These are phyloP conservation scores for Nephila pilipes DNA, from an alignment of 1,140 invertebrate species.

Conservation along the genomic window DNA sequence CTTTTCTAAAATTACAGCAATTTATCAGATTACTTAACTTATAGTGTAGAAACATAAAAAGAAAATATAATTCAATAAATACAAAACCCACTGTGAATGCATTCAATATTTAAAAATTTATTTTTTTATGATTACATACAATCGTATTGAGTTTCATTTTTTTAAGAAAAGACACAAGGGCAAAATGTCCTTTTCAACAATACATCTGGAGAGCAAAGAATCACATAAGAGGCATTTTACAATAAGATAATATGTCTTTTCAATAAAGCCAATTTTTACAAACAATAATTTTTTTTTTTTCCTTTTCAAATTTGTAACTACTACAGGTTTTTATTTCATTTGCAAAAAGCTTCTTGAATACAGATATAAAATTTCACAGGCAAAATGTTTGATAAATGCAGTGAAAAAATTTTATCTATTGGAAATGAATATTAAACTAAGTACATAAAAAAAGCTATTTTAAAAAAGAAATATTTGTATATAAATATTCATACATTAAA, in stretches of 20 bases:
- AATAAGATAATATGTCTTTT: background rate
- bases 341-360: constrained; percentile 7
- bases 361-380: background rate
- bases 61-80: too few species aligned
- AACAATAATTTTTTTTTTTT: background rate
- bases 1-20: too few species aligned
- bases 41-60: too few species aligned
- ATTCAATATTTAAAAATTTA: constrained; percentile 37
- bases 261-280: background rate
- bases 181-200: constrained; percentile 24
- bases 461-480: too few species aligned
- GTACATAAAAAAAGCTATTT: too few species aligned
- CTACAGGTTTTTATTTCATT: background rate
- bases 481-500: too few species aligned
- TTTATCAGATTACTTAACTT: too few species aligned
- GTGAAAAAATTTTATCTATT: background rate
- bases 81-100: background rate
- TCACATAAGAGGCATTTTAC: background rate
- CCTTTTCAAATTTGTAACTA: background rate
- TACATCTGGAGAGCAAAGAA: background rate
- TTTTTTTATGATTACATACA: constrained; percentile 25
- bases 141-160: background rate
- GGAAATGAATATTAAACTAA: background rate
- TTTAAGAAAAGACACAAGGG: constrained; percentile 18
- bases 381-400: background rate